Base-by-base conservation (phyloP, 2,113 vertebrate species). In the Clarias macrocephalus region DNA sequence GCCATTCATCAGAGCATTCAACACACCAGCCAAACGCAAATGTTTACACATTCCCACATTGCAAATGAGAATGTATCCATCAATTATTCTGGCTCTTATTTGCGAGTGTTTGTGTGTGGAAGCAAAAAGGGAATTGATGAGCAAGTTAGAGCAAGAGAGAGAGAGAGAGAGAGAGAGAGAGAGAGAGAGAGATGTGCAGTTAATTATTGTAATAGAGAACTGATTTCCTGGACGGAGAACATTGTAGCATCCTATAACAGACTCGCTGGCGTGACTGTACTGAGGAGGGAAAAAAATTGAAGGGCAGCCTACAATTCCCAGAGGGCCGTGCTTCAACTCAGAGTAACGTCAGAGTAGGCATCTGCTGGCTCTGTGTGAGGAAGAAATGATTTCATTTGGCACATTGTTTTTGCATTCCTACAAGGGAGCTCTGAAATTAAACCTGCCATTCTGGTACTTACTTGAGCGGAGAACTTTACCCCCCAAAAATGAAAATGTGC, bases 201-300 rank as follows among this genome's bases (percentile, higher is more conserved):
- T 79, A 87, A 83, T 72, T 42, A 85, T 42, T 56, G 28, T 88
- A 88, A 86, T 80, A 80, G 28, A 72, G 13, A 85, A 65, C 66
- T 63, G 37, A n/a, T 52, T 76, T 76, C 73, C 42, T 76, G 80
- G 80, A 68, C 57, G 30, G 25, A 82, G 82, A 42, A 28, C 33
- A 56, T 37, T 65, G 63, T 80, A 80, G 65, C 48, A 56, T 73
- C 72, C 66, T 81, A 52, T 66, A 73, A 16, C 77, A 56, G 66
- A 81, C 59, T 72, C 63, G 59, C 81, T 65, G 82, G 42, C 66
- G 25, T 63, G 73, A 21, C 82, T 79, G 75, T 75, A 80, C 73
- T 86, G 12, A 60, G 54, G 30, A 75, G 7, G 7, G 4, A 4
- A 13, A 68, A 68, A 68, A 68, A 73, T 42, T 42, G 23, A 54